Evolutionary conservation across 1,140 invertebrate species (phyloP).

Genomic region (Cecropterus lyciades): DNA sequence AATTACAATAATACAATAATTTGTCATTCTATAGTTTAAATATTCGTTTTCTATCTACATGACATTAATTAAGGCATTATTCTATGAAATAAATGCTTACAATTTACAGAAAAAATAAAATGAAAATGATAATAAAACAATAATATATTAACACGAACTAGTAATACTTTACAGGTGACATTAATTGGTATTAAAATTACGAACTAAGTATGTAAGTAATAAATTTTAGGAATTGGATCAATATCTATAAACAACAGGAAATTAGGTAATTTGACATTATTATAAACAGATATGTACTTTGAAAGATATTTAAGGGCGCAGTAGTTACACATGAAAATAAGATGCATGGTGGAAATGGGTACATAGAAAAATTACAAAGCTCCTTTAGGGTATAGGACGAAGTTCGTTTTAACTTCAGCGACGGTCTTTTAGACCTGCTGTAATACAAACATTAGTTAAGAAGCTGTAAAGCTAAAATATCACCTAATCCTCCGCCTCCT

Average conservation of each 20-base stretch:
- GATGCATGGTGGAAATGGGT: conserved; percentile 34
- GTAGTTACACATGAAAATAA: conserved; percentile 9
- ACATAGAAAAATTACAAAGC: conserved; percentile 38
- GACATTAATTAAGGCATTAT: conserved; percentile 38
- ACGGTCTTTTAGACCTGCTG: conserved; percentile 68
- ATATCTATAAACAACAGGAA: conserved; percentile 49
- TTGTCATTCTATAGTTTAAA: conserved; percentile 41
- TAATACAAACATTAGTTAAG: conserved; percentile 64
- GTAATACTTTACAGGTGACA: conserved; percentile 64
- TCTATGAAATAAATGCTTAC: conserved; percentile 17
- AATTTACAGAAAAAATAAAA: not conserved
- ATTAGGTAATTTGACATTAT: conserved; percentile 61
- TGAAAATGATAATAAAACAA: conserved; percentile 10
- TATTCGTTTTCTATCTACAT: conserved; percentile 40
- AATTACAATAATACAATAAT: conserved; percentile 46
- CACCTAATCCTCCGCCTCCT: conserved; percentile 69
- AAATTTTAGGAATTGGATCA: conserved; percentile 40
- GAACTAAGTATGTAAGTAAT: conserved; percentile 40
- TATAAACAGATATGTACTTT: conserved; percentile 75
- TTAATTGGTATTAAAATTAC: conserved; percentile 48
- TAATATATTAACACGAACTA: conserved; percentile 51
- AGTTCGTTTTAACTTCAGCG: conserved; percentile 45
- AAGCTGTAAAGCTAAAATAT: conserved; percentile 83
- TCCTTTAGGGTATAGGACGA: conserved; percentile 20
- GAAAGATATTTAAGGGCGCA: conserved; percentile 52